phyloP scores from a whole-genome alignment of 2,797 vertebrate genomes.

The Cottoperca gobio region DNA sequence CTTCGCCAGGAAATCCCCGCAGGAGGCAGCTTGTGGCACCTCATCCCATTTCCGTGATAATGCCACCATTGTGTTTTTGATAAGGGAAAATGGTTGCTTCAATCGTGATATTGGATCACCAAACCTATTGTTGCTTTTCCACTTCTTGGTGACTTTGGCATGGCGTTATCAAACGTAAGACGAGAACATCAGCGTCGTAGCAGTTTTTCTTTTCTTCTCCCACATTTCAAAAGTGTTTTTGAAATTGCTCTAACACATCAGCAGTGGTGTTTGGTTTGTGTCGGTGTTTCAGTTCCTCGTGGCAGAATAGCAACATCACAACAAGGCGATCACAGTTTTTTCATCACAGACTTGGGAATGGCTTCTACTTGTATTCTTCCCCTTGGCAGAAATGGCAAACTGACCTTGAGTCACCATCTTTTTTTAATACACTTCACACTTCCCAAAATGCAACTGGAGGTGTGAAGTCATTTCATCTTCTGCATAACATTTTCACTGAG shows the following conservation, averaged over 20 bases:
- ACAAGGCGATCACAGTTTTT: conserved; percentile 40
- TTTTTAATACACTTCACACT: conserved; percentile 63
- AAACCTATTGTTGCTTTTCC: conserved; percentile 36
- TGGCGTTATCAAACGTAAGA: conserved; percentile 30
- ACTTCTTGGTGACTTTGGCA: conserved; percentile 21
- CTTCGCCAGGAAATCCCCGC: conserved; percentile 71
- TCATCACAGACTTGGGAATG: conserved; percentile 37
- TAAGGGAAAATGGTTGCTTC: too few species aligned
- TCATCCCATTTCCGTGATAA: conserved; percentile 66
- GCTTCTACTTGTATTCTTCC: conserved; percentile 42
- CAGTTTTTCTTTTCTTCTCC: conserved; percentile 23
- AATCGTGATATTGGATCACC: too few species aligned
- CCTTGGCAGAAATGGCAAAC: conserved; percentile 52
- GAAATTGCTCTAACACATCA: conserved; percentile 37
- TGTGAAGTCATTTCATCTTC: conserved; percentile 64
- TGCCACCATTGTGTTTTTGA: conserved; percentile 66
- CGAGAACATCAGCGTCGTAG: conserved; percentile 26
- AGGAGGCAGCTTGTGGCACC: conserved; percentile 54
- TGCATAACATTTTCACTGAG: conserved; percentile 19
- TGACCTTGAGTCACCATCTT: conserved; percentile 54
- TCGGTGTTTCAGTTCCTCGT: conserved; percentile 67
- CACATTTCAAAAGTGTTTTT: conserved; percentile 31
- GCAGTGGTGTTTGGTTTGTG: conserved; percentile 58
- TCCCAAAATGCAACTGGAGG: conserved; percentile 53
- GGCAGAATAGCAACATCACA: conserved; percentile 59